phyloP scores from a whole-genome alignment of 1,140 invertebrate genomes.

The Scaptodrosophila lebanonensis region DNA sequence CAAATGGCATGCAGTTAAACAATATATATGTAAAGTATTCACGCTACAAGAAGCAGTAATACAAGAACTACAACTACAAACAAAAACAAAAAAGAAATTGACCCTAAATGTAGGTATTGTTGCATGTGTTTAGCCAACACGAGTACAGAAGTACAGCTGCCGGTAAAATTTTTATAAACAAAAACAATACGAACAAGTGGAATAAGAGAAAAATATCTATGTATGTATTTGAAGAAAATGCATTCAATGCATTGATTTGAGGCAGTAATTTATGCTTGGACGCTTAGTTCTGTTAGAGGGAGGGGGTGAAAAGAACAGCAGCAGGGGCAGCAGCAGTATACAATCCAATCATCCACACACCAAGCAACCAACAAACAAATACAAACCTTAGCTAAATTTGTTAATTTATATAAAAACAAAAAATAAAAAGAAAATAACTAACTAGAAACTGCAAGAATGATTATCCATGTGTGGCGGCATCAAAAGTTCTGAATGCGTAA shows the following conservation, averaged over 20 bases:
- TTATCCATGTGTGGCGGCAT: slow-evolving; percentile 41
- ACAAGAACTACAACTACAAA: slow-evolving; percentile 21
- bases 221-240: no score
- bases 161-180: slow-evolving; percentile 11
- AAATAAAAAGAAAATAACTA: slow-evolving; percentile 71
- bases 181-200: background rate
- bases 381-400: slow-evolving; percentile 70
- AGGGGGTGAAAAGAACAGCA: slow-evolving; percentile 8
- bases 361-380: slow-evolving; percentile 37
- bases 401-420: slow-evolving; percentile 76
- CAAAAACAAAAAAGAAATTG: slow-evolving; percentile 42
- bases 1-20: background rate
- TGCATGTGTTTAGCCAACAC: slow-evolving; percentile 24
- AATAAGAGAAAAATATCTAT: background rate
- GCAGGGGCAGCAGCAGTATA: slow-evolving; percentile 25
- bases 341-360: slow-evolving; percentile 59
- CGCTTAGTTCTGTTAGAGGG: no score
- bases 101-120: slow-evolving; percentile 36
- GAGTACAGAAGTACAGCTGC: slow-evolving; percentile 33
- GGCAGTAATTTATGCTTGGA: no score
- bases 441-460: slow-evolving; percentile 63
- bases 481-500: slow-evolving; percentile 22
- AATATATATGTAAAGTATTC: slow-evolving; percentile 27
- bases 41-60: slow-evolving; percentile 10
- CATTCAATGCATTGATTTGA: no score